Base-by-base conservation (phyloP, 2,888 invertebrate species). In the Eutolmus rufibarbis region DNA sequence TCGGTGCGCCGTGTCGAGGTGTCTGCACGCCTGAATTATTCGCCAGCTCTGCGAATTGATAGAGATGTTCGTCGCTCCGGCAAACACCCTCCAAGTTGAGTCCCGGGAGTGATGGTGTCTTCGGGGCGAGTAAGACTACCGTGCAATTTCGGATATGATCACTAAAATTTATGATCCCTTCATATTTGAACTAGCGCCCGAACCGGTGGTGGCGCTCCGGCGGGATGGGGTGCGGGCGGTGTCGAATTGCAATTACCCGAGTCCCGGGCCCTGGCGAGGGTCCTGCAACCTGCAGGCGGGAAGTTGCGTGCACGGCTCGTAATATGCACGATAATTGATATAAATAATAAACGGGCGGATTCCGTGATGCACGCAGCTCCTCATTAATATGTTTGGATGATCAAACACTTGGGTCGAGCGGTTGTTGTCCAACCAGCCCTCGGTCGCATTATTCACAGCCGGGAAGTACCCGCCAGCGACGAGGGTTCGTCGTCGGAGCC, bases 281-380 rank as follows among this genome's bases (percentile, higher is more conserved):
- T 56, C 4, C 40, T 19, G 66, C 34, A 82, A 66, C 28, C 37
- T 66, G 51, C 57, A 16, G 56, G n/a, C 31, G 37, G 40, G 46
- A 16, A 14, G 46, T 85, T 85, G 85, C 85, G 74, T 85, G 85
- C 85, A 31, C 19, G 57, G 0, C 19, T 74, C 74, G 74, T 66
- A 57, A 40, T 85, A 84, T 40, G 43, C 74, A 85, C 43, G 74
- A 88, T 88, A 88, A 88, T 88, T 88, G 88, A 87, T 84, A 85
- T 88, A 87, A 87, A 88, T 88, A 88, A 88, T 87, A 88, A 87
- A 88, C 87, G 81, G 82, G 46, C 78, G 19, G 51, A 85, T 88
- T 79, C 84, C 88, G 88, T 88, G 88, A 88, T 88, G 79, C 88
- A 88, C 87, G 88, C 87, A 88, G 74, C 43, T 74, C 37, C 46